These are phyloP conservation scores for Typhlichthys eigenmanni DNA, from an alignment of 2,797 vertebrate species.

Conservation along the genomic window DNA sequence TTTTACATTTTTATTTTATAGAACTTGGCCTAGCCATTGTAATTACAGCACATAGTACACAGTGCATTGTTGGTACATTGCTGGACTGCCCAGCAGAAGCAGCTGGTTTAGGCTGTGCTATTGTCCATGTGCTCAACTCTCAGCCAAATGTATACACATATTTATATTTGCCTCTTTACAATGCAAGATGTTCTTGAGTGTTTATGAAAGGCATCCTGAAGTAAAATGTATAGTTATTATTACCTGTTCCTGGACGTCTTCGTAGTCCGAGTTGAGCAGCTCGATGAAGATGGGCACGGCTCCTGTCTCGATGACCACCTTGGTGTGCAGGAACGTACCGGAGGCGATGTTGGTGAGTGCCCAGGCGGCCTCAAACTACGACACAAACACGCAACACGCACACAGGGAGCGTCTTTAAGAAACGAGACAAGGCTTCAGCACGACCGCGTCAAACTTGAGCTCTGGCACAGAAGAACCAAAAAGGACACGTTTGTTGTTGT, in stretches of 20 bases:
- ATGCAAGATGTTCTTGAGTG: no score
- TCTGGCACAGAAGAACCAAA: no score
- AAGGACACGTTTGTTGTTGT: background rate
- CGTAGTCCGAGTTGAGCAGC: slow-evolving; percentile 88
- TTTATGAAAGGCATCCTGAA: no score
- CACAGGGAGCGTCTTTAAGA: background rate
- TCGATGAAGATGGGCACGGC: slow-evolving; percentile 92
- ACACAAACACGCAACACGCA: slow-evolving; percentile 1
- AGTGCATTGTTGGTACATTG: no score
- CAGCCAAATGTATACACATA: no score
- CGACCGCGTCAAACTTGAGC: background rate
- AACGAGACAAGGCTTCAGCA: background rate
- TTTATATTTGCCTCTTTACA: no score
- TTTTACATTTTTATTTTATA: no score
- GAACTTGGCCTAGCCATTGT: no score
- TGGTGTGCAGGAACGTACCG: slow-evolving; percentile 90
- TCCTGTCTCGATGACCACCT: slow-evolving; percentile 91
- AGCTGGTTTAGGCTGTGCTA: no score
- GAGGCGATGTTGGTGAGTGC: slow-evolving; percentile 92
- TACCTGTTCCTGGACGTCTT: slow-evolving; percentile 94
- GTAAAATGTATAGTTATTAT: background rate
- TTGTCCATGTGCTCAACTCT: no score
- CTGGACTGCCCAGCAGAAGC: no score
- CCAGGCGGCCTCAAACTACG: slow-evolving; percentile 92
- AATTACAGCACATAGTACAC: no score